Percentiles rank a stretch among this genome's conserved stretches.
phyloP scores from a whole-genome alignment of 1,140 invertebrate genomes.

The Calosoma granatense region DNA sequence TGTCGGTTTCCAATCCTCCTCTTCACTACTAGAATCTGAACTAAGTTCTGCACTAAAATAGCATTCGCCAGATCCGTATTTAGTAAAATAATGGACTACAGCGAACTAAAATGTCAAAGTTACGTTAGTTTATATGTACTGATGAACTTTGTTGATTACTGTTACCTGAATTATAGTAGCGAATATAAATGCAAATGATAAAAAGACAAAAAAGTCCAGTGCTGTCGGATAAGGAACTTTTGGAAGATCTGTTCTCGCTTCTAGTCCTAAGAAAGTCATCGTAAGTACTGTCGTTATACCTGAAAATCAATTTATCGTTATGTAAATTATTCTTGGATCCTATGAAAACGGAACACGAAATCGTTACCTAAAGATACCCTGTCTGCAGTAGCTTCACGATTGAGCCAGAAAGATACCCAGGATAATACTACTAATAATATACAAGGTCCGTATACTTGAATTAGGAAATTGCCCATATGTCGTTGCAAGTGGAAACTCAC shows the following conservation, averaged over 20 bases:
- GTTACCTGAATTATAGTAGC: conserved; percentile 69
- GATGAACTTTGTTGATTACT: neutral
- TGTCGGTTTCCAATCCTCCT: conserved; percentile 38
- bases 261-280: conserved; percentile 80
- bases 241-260: conserved; percentile 74
- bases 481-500: conserved; percentile 75
- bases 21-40: conserved; percentile 46
- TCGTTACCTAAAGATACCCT: conserved; percentile 64
- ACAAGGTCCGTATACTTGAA: conserved; percentile 83
- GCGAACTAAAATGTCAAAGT: conserved; percentile 51
- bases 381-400: conserved; percentile 80
- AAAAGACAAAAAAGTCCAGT: conserved; percentile 77
- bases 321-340: neutral
- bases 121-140: conserved; percentile 8
- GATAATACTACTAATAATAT: conserved; percentile 75
- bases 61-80: conserved; percentile 77
- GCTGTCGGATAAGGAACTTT: conserved; percentile 82
- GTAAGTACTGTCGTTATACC: conserved; percentile 80
- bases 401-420: conserved; percentile 88
- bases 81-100: conserved; percentile 82
- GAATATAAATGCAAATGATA: conserved; percentile 80
- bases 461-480: conserved; percentile 79
- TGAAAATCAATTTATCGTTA: conserved; percentile 29
- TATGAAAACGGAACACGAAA: neutral
- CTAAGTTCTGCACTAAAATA: conserved; percentile 60